Conservation (phyloP, 2,888 invertebrate species). For the Pasiphila rectangulata region DNA sequence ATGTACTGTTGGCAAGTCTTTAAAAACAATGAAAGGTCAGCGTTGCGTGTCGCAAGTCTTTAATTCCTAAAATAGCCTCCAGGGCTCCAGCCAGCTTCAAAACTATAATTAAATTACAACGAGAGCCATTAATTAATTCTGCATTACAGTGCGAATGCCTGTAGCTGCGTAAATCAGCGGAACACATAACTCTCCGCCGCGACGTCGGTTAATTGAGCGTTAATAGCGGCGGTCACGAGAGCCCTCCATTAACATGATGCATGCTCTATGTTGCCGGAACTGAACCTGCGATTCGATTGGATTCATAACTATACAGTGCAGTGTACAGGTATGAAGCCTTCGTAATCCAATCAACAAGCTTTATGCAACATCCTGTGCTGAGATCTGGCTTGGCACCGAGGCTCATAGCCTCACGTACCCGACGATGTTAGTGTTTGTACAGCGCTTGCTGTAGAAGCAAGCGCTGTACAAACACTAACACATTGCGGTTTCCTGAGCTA, state of each 20-base stretch:
- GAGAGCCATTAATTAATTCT: slow-evolving; percentile 30
- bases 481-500: too few relatives aligned
- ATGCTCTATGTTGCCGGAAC: neutral
- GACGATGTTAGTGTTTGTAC: too few relatives aligned
- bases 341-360: too few relatives aligned
- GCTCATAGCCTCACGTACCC: too few relatives aligned
- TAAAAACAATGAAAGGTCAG: slow-evolving; percentile 5
- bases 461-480: neutral
- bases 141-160: slow-evolving; percentile 36
- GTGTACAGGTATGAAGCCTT: too few relatives aligned
- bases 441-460: neutral
- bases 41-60: slow-evolving; percentile 15
- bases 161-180: slow-evolving; percentile 36
- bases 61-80: slow-evolving; percentile 12
- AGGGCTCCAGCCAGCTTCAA: slow-evolving; percentile 9
- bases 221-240: slow-evolving; percentile 43
- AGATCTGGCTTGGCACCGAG: too few relatives aligned
- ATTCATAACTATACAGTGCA: too few relatives aligned
- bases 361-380: too few relatives aligned
- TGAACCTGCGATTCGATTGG: too few relatives aligned
- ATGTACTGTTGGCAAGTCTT: too few relatives aligned
- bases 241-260: slow-evolving; percentile 25
- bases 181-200: slow-evolving; percentile 33
- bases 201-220: slow-evolving; percentile 45
- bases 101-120: slow-evolving; percentile 28